Percentiles rank a stretch among this genome's conserved stretches.
Evolutionary conservation across 2,888 invertebrate species (phyloP).

Genomic region (Drosophila macrothrix): DNA sequence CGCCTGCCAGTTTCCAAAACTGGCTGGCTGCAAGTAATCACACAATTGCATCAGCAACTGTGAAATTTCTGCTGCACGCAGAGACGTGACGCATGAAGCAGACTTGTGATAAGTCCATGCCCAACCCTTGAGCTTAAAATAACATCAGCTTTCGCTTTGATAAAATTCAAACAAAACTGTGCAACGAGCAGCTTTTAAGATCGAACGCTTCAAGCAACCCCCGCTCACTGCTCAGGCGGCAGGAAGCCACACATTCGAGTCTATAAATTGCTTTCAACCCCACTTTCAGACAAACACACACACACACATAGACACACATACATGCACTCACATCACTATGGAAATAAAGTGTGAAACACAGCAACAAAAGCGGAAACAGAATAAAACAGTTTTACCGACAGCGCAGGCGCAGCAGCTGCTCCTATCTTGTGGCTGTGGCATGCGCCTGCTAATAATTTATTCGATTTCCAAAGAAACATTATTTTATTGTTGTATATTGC

Average conservation of each 20-base stretch:
- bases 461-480: slow-evolving; percentile 20
- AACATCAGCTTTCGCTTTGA: slow-evolving; percentile 57
- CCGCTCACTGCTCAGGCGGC: slow-evolving; percentile 24
- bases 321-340: slow-evolving; percentile 3
- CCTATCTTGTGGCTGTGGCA: slow-evolving; percentile 42
- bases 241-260: slow-evolving; percentile 56
- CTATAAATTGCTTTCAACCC: slow-evolving; percentile 46
- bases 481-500: neutral
- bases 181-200: slow-evolving; percentile 46
- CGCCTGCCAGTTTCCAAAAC: neutral
- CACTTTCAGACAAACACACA: slow-evolving; percentile 8
- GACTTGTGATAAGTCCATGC: slow-evolving; percentile 1
- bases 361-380: slow-evolving; percentile 31
- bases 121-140: slow-evolving; percentile 47
- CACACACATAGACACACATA: too few species aligned
- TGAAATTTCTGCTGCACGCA: slow-evolving; percentile 19
- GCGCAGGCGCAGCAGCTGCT: slow-evolving; percentile 49
- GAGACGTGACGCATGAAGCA: slow-evolving; percentile 13
- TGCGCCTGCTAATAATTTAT: slow-evolving; percentile 34
- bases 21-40: slow-evolving; percentile 9
- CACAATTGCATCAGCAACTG: slow-evolving; percentile 23
- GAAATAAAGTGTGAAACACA: slow-evolving; percentile 34
- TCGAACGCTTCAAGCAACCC: slow-evolving; percentile 46
- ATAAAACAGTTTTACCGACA: slow-evolving; percentile 7
- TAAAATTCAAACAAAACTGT: slow-evolving; percentile 56